Conservation (phyloP, 2,113 vertebrate genomes). For the Origma solitaria region DNA sequence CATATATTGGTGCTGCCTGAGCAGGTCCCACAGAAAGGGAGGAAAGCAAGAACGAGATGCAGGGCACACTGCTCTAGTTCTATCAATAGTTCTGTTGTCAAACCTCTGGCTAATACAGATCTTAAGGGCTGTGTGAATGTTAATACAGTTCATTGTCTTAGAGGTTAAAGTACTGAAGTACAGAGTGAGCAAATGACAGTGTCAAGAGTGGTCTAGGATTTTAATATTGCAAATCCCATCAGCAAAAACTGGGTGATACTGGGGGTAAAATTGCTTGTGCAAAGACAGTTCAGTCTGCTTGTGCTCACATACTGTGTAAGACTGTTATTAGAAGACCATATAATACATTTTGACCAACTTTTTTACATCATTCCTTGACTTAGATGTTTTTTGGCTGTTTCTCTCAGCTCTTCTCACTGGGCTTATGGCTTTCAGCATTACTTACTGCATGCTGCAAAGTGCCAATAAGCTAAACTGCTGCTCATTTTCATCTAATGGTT, state of each 20-base stretch:
- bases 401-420: neutral
- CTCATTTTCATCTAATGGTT: neutral
- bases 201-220: neutral
- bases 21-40: neutral
- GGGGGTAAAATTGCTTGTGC: neutral
- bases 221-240: neutral
- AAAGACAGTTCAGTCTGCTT: neutral
- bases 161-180: neutral
- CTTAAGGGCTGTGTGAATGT: neutral
- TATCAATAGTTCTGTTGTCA: neutral
- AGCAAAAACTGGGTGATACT: neutral
- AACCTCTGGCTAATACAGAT: neutral
- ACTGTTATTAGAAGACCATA: neutral
- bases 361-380: neutral
- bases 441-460: neutral
- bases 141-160: neutral
- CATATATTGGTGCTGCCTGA: neutral
- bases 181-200: neutral
- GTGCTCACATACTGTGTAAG: neutral
- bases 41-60: rapidly evolving
- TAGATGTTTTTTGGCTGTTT: neutral
- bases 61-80: neutral
- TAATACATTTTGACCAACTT: neutral
- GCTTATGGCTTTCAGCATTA: neutral
- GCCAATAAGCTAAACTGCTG: neutral